Conservation (phyloP, 2,888 invertebrate species). For the Isoperla grammatica region DNA sequence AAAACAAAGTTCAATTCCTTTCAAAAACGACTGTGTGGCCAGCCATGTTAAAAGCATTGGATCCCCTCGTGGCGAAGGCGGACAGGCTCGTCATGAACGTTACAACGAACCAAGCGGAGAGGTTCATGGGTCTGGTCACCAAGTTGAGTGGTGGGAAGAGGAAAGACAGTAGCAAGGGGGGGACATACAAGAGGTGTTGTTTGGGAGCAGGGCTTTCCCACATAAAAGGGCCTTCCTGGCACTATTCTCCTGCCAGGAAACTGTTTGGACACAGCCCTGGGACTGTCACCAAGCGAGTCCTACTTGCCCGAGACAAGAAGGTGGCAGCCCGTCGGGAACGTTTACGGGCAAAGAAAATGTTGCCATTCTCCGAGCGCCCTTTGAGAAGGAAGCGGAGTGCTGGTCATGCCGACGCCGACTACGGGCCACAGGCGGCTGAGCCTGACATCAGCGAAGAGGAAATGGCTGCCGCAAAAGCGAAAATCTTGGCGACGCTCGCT, state of each 20-base stretch:
- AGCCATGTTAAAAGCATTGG: neutral
- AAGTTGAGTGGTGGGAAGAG: neutral
- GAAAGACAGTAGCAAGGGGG: neutral
- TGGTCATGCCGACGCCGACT: neutral
- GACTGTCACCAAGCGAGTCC: neutral
- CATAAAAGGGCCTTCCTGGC: neutral
- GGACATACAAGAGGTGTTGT: neutral
- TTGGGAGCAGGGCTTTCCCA: neutral
- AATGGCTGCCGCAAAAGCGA: neutral
- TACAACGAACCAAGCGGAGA: neutral
- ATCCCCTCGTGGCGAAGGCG: neutral
- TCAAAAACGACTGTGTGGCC: neutral
- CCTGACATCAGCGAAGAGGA: constrained; percentile 2
- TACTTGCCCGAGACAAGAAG: neutral
- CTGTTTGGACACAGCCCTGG: constrained; percentile 5
- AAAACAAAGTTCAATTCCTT: neutral
- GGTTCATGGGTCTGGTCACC: constrained; percentile 1
- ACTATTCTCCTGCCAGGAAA: neutral
- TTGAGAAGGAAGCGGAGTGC: no score
- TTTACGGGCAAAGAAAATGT: no score
- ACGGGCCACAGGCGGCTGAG: neutral
- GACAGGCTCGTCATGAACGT: neutral
- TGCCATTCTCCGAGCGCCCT: no score
- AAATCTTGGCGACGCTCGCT: no score
- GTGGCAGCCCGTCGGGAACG: neutral